These are phyloP conservation scores for Azorinus chamasolen DNA, from an alignment of 2,888 invertebrate species.

Conservation along the genomic window DNA sequence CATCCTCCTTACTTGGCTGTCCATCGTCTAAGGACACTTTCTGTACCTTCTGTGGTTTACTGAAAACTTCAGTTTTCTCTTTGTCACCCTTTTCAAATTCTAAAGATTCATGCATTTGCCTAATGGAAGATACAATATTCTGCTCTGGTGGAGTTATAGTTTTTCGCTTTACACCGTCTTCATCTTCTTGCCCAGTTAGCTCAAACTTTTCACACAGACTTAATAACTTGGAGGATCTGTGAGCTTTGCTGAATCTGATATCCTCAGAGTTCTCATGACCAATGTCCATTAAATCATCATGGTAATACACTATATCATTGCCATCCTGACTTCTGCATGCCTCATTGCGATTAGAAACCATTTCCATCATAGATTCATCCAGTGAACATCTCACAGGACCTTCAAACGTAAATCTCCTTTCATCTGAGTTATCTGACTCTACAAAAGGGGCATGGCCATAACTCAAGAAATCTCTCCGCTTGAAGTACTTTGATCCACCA, in stretches of 20 bases:
- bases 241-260: slow-evolving; percentile 75
- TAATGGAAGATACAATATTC: slow-evolving; percentile 61
- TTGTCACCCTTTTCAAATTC: slow-evolving; percentile 34
- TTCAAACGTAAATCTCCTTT: slow-evolving; percentile 46
- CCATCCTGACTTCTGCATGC: slow-evolving; percentile 51
- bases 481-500: slow-evolving; percentile 60
- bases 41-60: slow-evolving; percentile 30
- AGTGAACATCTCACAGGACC: slow-evolving; percentile 74
- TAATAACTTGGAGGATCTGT: slow-evolving; percentile 76
- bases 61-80: slow-evolving; percentile 13
- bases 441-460: slow-evolving; percentile 48
- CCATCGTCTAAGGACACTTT: slow-evolving; percentile 34
- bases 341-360: slow-evolving; percentile 74
- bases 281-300: slow-evolving; percentile 70
- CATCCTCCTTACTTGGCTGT: slow-evolving; percentile 29
- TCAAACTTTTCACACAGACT: slow-evolving; percentile 80
- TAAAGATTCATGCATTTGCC: slow-evolving; percentile 55
- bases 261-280: slow-evolving; percentile 64
- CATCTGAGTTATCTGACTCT: slow-evolving; percentile 5
- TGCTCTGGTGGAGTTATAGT: slow-evolving; percentile 60
- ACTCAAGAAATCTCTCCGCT: slow-evolving; percentile 60
- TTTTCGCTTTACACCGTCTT: slow-evolving; percentile 28
- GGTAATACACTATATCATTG: slow-evolving; percentile 57
- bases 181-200: slow-evolving; percentile 58
- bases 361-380: slow-evolving; percentile 78